Conservation (phyloP, 2,113 vertebrate genomes). For the Balaenoptera acutorostrata region DNA sequence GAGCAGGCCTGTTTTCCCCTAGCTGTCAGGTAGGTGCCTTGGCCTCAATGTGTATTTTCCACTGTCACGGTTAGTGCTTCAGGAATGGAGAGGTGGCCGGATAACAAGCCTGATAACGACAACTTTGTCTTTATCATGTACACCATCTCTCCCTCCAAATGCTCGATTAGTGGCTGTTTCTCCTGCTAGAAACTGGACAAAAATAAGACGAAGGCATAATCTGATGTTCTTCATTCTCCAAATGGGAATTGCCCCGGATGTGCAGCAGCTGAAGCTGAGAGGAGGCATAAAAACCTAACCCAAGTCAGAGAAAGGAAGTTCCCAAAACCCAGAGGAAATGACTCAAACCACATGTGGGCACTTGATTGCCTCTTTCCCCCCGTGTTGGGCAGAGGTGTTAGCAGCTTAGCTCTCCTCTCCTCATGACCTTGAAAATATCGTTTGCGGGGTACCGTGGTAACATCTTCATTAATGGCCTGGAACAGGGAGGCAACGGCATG, state of each 20-base stretch:
- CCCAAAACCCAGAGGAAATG: not conserved
- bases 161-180: constrained; percentile 32
- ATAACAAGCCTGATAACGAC: not conserved
- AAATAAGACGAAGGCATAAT: constrained; percentile 4
- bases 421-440: constrained; percentile 57
- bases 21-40: not conserved
- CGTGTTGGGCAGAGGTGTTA: not conserved
- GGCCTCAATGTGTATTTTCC: not conserved
- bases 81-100: not conserved
- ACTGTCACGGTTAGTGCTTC: not conserved
- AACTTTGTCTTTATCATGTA: not conserved
- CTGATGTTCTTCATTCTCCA: constrained; percentile 1
- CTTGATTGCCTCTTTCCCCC: not conserved
- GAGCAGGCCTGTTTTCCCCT: not conserved
- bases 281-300: not conserved
- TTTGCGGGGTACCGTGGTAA: constrained; percentile 45
- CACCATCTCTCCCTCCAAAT: not conserved
- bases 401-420: not conserved
- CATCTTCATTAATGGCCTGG: constrained; percentile 81
- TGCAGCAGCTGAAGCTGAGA: not conserved
- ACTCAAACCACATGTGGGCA: not conserved
- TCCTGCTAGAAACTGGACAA: constrained; percentile 20
- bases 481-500: constrained; percentile 73
- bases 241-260: not conserved
- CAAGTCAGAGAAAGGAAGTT: not conserved